Evolutionary conservation across 2,797 vertebrate genomes (phyloP).

Genomic region (Tamandua tetradactyla): DNA sequence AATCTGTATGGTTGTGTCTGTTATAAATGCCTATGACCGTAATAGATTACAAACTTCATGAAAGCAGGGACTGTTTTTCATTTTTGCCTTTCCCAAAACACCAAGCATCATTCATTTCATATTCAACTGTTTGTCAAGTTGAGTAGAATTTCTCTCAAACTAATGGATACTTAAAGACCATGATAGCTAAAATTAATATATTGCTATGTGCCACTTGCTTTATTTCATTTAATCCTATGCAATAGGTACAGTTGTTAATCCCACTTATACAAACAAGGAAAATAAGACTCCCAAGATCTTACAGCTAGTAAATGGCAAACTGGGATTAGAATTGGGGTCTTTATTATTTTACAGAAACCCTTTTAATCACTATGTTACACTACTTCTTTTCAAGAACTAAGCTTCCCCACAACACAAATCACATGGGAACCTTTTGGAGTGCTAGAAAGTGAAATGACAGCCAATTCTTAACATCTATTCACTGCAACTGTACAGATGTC

Average conservation of each 20-base stretch:
- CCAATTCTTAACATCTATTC: not conserved
- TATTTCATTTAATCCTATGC: not conserved
- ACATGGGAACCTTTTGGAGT: not conserved
- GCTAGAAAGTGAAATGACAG: not conserved
- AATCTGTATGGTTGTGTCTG: not conserved
- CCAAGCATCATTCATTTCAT: not conserved
- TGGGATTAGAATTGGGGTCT: not conserved
- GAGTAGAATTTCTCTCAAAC: constrained; percentile 26
- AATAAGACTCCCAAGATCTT: not conserved
- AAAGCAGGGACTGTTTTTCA: not conserved
- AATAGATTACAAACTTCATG: not conserved
- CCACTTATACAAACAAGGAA: not conserved
- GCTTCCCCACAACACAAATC: not conserved
- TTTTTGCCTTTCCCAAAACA: constrained; percentile 26
- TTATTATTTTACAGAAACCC: not conserved
- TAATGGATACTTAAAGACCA: not conserved
- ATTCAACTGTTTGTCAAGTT: not conserved
- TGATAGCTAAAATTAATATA: not conserved
- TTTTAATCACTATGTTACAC: not conserved
- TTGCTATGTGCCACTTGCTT: not conserved
- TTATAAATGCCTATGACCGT: not conserved
- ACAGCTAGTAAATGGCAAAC: not conserved
- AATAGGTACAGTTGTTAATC: not conserved
- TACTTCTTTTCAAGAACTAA: not conserved
- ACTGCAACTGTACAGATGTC: not conserved